Evolutionary conservation across 1,140 invertebrate species (phyloP).

Genomic region (Lineus longissimus): DNA sequence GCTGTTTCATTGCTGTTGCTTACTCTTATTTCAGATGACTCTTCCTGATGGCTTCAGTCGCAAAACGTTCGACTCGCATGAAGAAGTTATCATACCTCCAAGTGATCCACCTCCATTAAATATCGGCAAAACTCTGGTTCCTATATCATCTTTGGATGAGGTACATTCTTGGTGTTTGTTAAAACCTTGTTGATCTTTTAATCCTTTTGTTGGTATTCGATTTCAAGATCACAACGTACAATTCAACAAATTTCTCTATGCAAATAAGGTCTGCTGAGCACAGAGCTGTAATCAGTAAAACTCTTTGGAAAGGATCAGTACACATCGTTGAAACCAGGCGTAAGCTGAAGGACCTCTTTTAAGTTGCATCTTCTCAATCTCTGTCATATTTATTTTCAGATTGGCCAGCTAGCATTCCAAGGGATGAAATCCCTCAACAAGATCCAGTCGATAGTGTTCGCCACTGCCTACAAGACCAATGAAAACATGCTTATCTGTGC

Average conservation of each 20-base stretch:
- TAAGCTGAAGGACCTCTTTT: no score
- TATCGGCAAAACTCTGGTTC: slow-evolving; percentile 68
- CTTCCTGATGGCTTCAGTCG: slow-evolving; percentile 73
- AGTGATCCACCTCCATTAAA: slow-evolving; percentile 63
- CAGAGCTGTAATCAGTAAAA: no score
- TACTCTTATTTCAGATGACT: slow-evolving; percentile 62
- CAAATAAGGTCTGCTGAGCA: no score
- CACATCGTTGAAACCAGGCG: no score
- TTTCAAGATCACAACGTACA: no score
- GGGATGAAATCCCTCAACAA: slow-evolving; percentile 83
- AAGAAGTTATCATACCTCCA: slow-evolving; percentile 85
- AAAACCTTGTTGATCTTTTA: no score
- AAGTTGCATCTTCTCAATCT: no score
- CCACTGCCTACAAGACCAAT: slow-evolving; percentile 91
- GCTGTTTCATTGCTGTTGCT: no score
- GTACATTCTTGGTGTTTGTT: no score
- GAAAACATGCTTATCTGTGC: slow-evolving; percentile 80
- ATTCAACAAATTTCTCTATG: no score
- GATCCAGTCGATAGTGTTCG: slow-evolving; percentile 94
- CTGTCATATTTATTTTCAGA: slow-evolving; percentile 27
- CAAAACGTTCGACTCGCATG: slow-evolving; percentile 66
- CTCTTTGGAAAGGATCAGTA: no score
- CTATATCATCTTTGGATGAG: slow-evolving; percentile 73
- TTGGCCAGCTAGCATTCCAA: slow-evolving; percentile 63
- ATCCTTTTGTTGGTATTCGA: no score